A percentile compares a stretch with the other conserved stretches of the same genome.
Evolutionary conservation across 92 coral and sea anemone genomes (phyloP).

Genomic region (Scolanthus callimorphus): DNA sequence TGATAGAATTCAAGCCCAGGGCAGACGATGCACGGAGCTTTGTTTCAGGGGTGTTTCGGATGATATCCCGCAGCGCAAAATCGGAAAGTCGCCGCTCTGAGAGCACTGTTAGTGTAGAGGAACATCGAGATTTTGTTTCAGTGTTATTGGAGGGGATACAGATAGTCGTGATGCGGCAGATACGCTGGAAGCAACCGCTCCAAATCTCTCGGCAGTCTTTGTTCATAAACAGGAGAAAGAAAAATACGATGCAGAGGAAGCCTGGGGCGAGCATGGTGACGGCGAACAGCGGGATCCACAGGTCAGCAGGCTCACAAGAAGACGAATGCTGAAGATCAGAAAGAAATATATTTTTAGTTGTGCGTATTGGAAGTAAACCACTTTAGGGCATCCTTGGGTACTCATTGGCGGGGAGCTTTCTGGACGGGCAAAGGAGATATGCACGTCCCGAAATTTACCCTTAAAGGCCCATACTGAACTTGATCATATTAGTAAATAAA

Average conservation of each 20-base stretch:
- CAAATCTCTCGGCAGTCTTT: constrained; percentile 88
- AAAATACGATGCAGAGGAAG: constrained; percentile 76
- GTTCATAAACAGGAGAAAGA: constrained; percentile 80
- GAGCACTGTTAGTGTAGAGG: constrained; percentile 58
- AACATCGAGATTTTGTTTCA: constrained; percentile 50
- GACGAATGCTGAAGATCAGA: constrained; percentile 25
- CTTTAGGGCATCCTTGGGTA: too few relatives aligned
- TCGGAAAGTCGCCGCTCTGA: constrained; percentile 48
- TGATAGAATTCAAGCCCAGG: constrained; percentile 1
- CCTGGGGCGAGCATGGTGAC: constrained; percentile 78
- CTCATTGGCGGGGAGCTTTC: too few relatives aligned
- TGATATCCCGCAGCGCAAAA: not conserved
- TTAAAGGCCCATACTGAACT: too few relatives aligned
- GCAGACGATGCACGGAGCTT: constrained; percentile 19
- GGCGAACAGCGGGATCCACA: constrained; percentile 44
- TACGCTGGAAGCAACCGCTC: constrained; percentile 45
- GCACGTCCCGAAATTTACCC: too few relatives aligned
- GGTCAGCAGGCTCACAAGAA: constrained; percentile 54
- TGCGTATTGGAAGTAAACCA: too few relatives aligned
- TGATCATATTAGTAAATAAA: too few relatives aligned
- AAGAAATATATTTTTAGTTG: too few relatives aligned
- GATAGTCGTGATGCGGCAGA: constrained; percentile 15
- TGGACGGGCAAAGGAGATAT: too few relatives aligned
- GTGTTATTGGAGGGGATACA: constrained; percentile 20
- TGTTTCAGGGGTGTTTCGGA: constrained; percentile 6